Evolutionary conservation across 2,888 invertebrate genomes (phyloP).

Genomic region (Formica aserva): DNA sequence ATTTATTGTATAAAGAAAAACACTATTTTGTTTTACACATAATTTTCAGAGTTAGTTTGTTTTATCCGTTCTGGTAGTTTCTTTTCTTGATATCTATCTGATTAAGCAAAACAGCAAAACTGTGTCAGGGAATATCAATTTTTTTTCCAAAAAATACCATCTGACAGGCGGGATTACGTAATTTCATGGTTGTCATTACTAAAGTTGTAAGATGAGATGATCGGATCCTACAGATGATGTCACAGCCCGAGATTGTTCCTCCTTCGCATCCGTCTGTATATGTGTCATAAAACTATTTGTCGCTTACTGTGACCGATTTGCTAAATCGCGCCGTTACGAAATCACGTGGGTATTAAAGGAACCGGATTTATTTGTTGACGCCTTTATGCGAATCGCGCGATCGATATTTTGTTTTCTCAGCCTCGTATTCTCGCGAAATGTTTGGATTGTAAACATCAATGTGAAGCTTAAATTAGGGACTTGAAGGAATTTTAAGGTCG

Average conservation of each 20-base stretch:
- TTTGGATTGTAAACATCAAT: background rate
- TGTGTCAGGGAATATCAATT: background rate
- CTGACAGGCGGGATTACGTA: slow-evolving; percentile 52
- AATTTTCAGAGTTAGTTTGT: background rate
- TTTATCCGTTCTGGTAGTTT: background rate
- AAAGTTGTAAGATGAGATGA: slow-evolving; percentile 55
- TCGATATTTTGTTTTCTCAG: background rate
- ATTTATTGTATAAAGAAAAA: background rate
- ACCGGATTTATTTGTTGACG: background rate
- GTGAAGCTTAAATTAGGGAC: slow-evolving; percentile 5
- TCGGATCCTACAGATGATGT: slow-evolving; percentile 65
- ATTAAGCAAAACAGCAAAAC: background rate
- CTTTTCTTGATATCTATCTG: background rate
- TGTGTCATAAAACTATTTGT: slow-evolving; percentile 48
- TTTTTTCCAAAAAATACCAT: slow-evolving; percentile 35
- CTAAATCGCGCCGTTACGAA: slow-evolving; percentile 34
- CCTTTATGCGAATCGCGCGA: background rate
- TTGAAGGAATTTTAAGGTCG: background rate
- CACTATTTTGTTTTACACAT: background rate
- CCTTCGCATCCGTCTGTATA: slow-evolving; percentile 24
- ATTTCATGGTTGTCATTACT: slow-evolving; percentile 55
- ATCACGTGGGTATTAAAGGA: background rate
- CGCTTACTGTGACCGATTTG: slow-evolving; percentile 24
- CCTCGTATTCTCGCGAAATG: background rate
- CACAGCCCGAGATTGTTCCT: slow-evolving; percentile 59